Percentiles rank a stretch among this genome's conserved stretches.
Evolutionary conservation across 2,797 vertebrate genomes (phyloP).

Genomic region (Pristis pectinata): DNA sequence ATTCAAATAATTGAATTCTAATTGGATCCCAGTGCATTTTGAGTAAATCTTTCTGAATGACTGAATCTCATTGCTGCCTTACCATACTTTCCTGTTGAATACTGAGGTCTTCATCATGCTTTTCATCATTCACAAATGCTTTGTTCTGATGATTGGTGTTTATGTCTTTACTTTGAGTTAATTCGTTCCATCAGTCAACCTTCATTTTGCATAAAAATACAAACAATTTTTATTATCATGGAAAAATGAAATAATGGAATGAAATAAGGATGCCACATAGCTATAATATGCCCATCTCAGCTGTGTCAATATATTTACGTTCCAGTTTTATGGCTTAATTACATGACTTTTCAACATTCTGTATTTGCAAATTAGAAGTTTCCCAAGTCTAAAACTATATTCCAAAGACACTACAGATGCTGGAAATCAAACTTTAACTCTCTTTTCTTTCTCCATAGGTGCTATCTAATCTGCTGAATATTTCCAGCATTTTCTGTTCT

Average conservation of each 20-base stretch:
- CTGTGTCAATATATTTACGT: neutral
- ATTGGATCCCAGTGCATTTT: neutral
- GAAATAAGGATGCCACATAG: no score
- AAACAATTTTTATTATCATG: neutral
- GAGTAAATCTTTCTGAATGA: neutral
- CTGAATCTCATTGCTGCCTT: neutral
- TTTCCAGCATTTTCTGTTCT: no score
- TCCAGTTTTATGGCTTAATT: neutral
- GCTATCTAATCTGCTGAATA: no score
- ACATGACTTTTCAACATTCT: neutral
- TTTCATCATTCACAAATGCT: neutral
- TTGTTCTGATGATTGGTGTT: neutral
- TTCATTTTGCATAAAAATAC: neutral
- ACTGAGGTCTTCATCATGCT: neutral
- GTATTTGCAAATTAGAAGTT: neutral
- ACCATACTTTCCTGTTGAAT: neutral
- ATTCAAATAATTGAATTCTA: neutral
- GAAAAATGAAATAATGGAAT: neutral
- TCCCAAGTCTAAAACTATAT: neutral
- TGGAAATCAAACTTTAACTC: no score
- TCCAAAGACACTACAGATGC: neutral
- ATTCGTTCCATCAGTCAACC: neutral
- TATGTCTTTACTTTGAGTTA: neutral
- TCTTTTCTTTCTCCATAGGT: no score
- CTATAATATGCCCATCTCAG: neutral